These are phyloP conservation scores for Nemotelus nigrinus DNA, from an alignment of 2,888 invertebrate species.

Conservation along the genomic window DNA sequence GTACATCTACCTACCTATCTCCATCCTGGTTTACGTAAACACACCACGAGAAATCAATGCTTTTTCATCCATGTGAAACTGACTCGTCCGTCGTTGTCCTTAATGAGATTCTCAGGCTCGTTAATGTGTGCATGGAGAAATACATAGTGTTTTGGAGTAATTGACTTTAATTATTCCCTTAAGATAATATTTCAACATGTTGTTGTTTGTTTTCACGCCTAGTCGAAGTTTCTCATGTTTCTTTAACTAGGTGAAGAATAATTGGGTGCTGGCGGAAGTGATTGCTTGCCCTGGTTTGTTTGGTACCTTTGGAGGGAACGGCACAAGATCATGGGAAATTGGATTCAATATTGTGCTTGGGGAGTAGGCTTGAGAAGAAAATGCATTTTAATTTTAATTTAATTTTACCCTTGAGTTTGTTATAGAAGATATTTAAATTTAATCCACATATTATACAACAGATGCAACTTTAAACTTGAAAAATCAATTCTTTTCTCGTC, in stretches of 20 bases:
- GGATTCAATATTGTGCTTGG: too few relatives aligned
- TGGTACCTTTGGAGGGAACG: too few relatives aligned
- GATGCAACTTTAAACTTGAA: too few relatives aligned
- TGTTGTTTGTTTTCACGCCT: background rate
- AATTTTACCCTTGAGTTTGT: too few relatives aligned
- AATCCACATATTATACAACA: too few relatives aligned
- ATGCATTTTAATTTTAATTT: too few relatives aligned
- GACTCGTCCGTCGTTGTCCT: conserved; percentile 2
- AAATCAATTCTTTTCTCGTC: too few relatives aligned
- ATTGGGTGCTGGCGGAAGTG: background rate
- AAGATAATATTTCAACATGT: background rate
- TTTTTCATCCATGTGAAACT: background rate
- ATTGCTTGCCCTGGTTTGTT: too few relatives aligned
- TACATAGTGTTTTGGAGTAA: background rate
- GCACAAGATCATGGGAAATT: too few relatives aligned
- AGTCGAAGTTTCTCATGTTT: conserved; percentile 1
- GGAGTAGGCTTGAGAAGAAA: too few relatives aligned
- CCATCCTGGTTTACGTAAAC: conserved; percentile 6
- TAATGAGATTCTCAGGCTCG: conserved; percentile 34
- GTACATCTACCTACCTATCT: background rate
- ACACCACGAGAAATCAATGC: conserved; percentile 27
- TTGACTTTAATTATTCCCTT: conserved; percentile 22
- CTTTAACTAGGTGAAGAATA: background rate
- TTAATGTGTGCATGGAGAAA: conserved; percentile 10
- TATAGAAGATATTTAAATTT: too few relatives aligned